Evolutionary conservation across 2,113 vertebrate species (phyloP), one percentile per base, ranked within the genome.

Genomic region (Neomonachus schauinslandi): DNA sequence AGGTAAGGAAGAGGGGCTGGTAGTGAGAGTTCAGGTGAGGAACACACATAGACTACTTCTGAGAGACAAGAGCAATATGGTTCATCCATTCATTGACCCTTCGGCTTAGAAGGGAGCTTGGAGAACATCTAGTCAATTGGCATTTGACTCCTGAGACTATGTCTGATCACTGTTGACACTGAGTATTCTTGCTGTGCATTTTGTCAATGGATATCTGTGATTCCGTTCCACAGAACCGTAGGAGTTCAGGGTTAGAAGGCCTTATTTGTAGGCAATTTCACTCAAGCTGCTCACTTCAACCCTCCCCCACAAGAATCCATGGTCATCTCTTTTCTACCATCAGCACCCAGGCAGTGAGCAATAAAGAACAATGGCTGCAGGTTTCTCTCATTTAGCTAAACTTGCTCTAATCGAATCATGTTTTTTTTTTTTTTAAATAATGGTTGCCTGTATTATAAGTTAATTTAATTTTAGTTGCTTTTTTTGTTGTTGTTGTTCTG

Each of bases 351-450:
- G 22, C 18, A 1, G 33, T 2, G 13, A 81, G 57, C n/a, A 94
- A 55, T n/a, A 77, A 46, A 55, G 63, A 36, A 10, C 14, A 55
- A 15, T 42, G 39, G 12, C 69, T 65, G 14, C 16, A 67, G 28
- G 55, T 92, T 69, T 85, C 51, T 49, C 93, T 71, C 49, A 55
- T 89, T 94, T 95, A 93, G 19, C 18, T 95, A 59, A n/a, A 8
- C 28, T 71, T 69, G 59, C 18, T 91, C 36, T 92, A 53, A n/a
- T 51, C 13, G 4, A 69, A 69, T 36, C 67, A 21, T 36, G 18
- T 67, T 5, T 61, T 1, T 26, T 28, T 65, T 88, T 88, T 53
- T 63, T 82, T 87, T 79, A 28, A 28, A 28, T 80, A 91, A 63
- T 61, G 10, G 42, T 53, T 84, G 59, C 21, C 24, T 92, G 24